Evolutionary conservation across 2,113 vertebrate genomes (phyloP), one percentile per base, ranked within the genome.

Genomic region (Opisthocomus hoazin): DNA sequence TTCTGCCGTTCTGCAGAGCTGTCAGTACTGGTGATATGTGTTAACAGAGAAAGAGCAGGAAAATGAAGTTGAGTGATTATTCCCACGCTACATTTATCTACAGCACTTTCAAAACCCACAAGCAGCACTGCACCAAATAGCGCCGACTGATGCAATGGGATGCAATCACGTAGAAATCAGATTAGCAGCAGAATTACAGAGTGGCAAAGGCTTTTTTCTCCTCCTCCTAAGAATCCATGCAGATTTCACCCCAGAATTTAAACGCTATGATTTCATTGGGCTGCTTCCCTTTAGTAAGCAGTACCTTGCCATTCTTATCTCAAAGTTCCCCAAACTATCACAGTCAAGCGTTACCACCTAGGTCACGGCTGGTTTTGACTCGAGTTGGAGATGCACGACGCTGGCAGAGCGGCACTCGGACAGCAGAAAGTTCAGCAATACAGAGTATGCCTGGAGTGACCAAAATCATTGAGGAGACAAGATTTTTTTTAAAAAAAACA

Each of bases 81-180:
- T 96, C 95, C 96, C 96, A 96, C 96, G 87, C 96, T 75, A 19
- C 36, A 14, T 46, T 94, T 13, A 66, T 74, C 95, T 20, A 21
- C 90, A 45, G 96, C 82, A 1, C 92, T 56, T 53, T 2, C 65
- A 11, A 69, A 89, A 19, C 41, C 78, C 69, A 8, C 18, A 22
- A 71, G 74, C 92, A 63, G 86, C 95, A 19, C 95, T 94, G 96
- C 95, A 87, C 23, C 96, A 94, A 93, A 61, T 14, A 46, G 93
- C 6, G 1, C 91, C 22, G 89, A n/a, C 54, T 78, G 91, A 71
- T 92, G 95, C 93, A 89, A 91, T 0, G 23, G 48, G 82, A 92
- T 66, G 89, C 61, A 71, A 51, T 11, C 68, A 12, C 34, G 4
- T 12, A 50, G 84, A 74, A 91, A 96, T 56, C 8, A n/a, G 26